These are phyloP conservation scores for Oxyruncus cristatus DNA, from an alignment of 2,113 vertebrate genomes.

Conservation along the genomic window DNA sequence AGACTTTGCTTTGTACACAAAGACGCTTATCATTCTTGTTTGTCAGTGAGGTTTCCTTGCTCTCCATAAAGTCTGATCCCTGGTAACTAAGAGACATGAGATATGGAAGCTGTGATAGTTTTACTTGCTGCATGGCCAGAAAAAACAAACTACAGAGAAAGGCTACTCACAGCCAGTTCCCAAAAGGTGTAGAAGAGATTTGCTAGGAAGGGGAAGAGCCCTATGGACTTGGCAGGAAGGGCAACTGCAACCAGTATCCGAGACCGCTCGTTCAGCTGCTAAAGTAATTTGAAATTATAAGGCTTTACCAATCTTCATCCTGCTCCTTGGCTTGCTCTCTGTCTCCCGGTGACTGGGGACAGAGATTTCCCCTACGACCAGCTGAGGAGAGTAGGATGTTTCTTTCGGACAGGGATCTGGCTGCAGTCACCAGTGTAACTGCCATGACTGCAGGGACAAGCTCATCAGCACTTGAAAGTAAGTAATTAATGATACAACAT, in stretches of 20 bases:
- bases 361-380: neutral
- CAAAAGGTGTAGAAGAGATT: neutral
- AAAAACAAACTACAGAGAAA: neutral
- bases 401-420: neutral
- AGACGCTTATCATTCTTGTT: neutral
- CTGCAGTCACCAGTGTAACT: neutral
- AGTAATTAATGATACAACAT: neutral
- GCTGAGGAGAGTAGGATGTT: neutral
- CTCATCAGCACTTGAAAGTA: neutral
- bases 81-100: neutral
- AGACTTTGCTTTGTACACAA: neutral
- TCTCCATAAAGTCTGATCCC: neutral
- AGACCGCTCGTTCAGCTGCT: neutral
- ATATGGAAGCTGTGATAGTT: neutral
- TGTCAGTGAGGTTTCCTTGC: neutral
- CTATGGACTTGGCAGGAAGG: neutral
- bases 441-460: neutral
- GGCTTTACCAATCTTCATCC: neutral
- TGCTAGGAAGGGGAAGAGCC: neutral
- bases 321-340: neutral
- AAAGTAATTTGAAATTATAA: neutral
- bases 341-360: neutral
- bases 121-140: neutral
- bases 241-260: neutral
- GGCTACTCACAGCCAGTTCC: neutral